Conservation (phyloP, 2,888 invertebrate species). For the Ophion ellenae region DNA sequence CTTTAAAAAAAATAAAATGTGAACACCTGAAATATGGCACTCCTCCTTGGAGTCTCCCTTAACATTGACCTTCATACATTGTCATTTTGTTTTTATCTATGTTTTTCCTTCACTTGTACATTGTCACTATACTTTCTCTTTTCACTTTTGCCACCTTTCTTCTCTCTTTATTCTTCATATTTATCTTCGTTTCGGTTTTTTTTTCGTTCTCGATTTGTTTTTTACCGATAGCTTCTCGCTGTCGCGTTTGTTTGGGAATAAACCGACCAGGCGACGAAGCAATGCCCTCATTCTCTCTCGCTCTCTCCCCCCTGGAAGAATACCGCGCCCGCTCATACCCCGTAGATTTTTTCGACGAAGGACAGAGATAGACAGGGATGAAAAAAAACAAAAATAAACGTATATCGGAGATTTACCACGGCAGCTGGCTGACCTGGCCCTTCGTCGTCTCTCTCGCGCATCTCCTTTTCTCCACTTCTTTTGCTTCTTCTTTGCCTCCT, state of each 20-base stretch:
- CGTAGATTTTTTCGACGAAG: conserved; percentile 23
- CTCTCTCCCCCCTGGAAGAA: conserved; percentile 9
- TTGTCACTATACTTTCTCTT: background rate
- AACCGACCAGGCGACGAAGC: conserved; percentile 18
- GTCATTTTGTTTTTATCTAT: no score
- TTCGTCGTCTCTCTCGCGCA: conserved; percentile 31
- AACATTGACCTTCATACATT: background rate
- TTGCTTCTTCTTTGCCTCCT: background rate
- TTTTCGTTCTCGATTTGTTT: background rate
- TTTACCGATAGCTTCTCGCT: conserved; percentile 4
- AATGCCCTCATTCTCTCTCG: background rate
- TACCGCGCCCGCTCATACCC: conserved; percentile 27
- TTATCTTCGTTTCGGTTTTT: background rate
- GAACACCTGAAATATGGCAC: no score
- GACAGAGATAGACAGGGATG: background rate
- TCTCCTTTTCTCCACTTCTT: conserved; percentile 10
- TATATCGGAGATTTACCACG: conserved; percentile 65
- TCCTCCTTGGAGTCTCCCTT: no score
- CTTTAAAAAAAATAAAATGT: no score
- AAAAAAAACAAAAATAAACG: conserved; percentile 51
- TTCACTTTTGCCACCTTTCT: background rate
- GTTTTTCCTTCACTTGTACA: no score
- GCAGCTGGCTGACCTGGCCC: conserved; percentile 66
- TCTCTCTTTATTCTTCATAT: background rate
- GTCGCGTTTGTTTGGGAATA: conserved; percentile 25